Conservation (phyloP, 92 coral and sea anemone species). For the Phymanthus crucifer region DNA sequence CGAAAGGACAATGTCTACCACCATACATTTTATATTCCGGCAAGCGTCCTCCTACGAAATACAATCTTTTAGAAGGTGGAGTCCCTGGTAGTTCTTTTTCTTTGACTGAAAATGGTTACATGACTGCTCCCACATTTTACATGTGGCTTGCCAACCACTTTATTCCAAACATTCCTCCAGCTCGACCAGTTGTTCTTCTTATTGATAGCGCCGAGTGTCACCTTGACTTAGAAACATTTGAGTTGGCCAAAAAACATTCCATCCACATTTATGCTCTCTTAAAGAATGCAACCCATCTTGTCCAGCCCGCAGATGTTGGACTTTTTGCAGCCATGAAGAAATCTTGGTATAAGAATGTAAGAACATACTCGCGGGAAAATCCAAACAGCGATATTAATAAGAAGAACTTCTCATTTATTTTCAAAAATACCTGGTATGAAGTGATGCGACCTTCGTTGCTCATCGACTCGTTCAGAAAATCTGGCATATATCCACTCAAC, state of each 20-base stretch:
- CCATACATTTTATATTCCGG: conserved; percentile 49
- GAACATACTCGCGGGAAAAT: conserved; percentile 30
- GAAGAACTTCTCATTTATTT: conserved; percentile 40
- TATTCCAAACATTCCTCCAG: conserved; percentile 28
- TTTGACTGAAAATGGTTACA: conserved; percentile 56
- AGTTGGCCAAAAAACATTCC: background rate
- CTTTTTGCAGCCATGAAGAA: conserved; percentile 52
- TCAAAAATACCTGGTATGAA: conserved; percentile 55
- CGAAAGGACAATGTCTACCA: conserved; percentile 47
- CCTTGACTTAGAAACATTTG: conserved; percentile 31
- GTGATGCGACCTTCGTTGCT: conserved; percentile 50
- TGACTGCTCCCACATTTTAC: conserved; percentile 49
- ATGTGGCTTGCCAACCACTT: conserved; percentile 50
- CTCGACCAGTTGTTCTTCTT: conserved; percentile 29
- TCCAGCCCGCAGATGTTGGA: conserved; percentile 36
- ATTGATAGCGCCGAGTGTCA: conserved; percentile 36
- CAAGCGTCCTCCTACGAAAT: conserved; percentile 43
- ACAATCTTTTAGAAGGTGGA: conserved; percentile 55
- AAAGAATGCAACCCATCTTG: conserved; percentile 13
- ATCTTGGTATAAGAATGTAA: conserved; percentile 47
- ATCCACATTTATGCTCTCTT: background rate
- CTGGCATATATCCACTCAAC: conserved; percentile 55
- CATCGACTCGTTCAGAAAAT: conserved; percentile 35
- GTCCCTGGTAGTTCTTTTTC: conserved; percentile 48
- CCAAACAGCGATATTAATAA: conserved; percentile 52